phyloP scores from a whole-genome alignment of 2,113 vertebrate genomes.

The Phoxinus phoxinus region DNA sequence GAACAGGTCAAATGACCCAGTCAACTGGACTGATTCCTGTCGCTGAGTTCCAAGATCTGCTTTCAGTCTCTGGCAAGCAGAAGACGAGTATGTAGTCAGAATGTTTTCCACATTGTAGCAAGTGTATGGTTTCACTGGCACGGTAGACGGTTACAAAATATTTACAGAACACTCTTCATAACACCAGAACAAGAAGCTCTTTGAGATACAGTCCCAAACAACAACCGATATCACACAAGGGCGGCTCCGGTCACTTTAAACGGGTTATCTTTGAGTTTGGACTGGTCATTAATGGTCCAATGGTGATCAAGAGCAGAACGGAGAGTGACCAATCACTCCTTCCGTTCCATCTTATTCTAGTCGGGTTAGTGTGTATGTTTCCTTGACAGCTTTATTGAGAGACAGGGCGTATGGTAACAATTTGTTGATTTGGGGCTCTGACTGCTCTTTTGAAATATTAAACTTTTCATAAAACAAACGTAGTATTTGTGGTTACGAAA shows the following conservation, averaged over 20 bases:
- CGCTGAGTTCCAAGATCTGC: conserved; percentile 6
- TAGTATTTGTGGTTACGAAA: not conserved
- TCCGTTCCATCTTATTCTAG: not conserved
- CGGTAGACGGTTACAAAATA: conserved; percentile 34
- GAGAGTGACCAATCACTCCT: not conserved
- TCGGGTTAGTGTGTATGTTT: not conserved
- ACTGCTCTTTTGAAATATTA: conserved; percentile 39
- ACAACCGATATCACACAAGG: conserved; percentile 5
- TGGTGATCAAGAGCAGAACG: not conserved
- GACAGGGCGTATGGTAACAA: conserved; percentile 17
- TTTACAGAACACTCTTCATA: conserved; percentile 39
- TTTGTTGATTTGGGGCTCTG: conserved; percentile 27
- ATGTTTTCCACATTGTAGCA: conserved; percentile 42
- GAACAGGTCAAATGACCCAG: conserved; percentile 38
- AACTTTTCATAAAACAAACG: conserved; percentile 15
- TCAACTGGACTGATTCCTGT: conserved; percentile 42
- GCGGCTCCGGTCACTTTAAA: not conserved
- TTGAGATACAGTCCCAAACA: not conserved
- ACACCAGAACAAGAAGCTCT: conserved; percentile 5
- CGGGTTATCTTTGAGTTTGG: not conserved
- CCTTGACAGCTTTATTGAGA: conserved; percentile 6
- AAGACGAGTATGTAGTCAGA: conserved; percentile 39
- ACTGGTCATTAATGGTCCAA: not conserved
- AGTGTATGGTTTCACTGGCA: conserved; percentile 36
- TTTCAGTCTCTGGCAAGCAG: conserved; percentile 39